phyloP scores from a whole-genome alignment of 2,113 vertebrate species.

The Gobius niger region DNA sequence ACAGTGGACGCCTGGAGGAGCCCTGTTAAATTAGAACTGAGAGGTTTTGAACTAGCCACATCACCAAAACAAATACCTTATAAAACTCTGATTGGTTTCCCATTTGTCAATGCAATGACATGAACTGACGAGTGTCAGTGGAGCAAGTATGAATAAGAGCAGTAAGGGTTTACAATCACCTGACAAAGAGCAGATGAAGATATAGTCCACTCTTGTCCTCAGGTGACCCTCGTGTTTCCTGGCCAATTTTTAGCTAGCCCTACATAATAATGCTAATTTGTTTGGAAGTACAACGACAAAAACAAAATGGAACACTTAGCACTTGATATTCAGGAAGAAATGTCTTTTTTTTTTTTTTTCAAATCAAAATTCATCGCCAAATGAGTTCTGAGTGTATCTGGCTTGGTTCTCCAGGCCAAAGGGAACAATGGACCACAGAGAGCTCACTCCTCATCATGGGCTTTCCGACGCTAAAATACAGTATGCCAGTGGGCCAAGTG shows the following conservation, averaged over 20 bases:
- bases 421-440: constrained; percentile 70
- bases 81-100: constrained; percentile 40
- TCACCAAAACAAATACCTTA: constrained; percentile 11
- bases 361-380: constrained; percentile 53
- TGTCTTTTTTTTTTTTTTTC: constrained; percentile 43
- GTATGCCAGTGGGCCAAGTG: constrained; percentile 36
- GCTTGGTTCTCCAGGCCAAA: constrained; percentile 63
- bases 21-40: constrained; percentile 22
- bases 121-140: constrained; percentile 29
- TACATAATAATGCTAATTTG: constrained; percentile 3
- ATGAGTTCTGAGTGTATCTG: constrained; percentile 63
- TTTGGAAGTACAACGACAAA: constrained; percentile 16
- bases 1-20: constrained; percentile 32
- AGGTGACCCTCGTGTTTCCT: constrained; percentile 37
- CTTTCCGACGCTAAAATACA: constrained; percentile 42
- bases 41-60: constrained; percentile 21
- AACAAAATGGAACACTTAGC: constrained; percentile 14
- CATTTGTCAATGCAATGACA: constrained; percentile 11
- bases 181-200: constrained; percentile 44
- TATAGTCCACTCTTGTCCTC: constrained; percentile 43
- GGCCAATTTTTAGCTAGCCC: not conserved
- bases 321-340: constrained; percentile 45
- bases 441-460: constrained; percentile 55
- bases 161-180: constrained; percentile 33
- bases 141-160: too few relatives aligned